Evolutionary conservation across 2,888 invertebrate genomes (phyloP).

Genomic region (Tachina lurida): DNA sequence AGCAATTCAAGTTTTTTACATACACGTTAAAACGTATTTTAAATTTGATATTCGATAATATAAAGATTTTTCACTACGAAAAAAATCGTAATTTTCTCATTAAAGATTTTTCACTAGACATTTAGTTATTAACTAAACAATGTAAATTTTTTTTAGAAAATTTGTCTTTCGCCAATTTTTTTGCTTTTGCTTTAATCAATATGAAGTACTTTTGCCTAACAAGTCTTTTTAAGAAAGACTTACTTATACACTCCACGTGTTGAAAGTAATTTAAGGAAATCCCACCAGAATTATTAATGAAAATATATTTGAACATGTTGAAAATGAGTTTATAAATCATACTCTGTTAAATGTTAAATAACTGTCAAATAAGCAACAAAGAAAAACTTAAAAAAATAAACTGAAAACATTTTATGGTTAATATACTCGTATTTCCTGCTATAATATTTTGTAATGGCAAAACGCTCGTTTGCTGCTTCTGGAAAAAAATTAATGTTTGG

Average conservation of each 20-base stretch:
- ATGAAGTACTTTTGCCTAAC: background rate
- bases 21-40: too few relatives aligned
- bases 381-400: background rate
- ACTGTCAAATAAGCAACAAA: constrained; percentile 56
- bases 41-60: too few relatives aligned
- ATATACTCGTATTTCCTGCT: constrained; percentile 34
- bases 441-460: constrained; percentile 28
- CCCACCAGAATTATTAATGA: background rate
- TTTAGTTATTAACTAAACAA: background rate
- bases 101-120: too few relatives aligned
- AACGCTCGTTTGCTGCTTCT: background rate
- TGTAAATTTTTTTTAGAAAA: constrained; percentile 7
- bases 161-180: background rate
- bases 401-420: constrained; percentile 35
- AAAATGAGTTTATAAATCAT: constrained; percentile 59
- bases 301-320: constrained; percentile 13
- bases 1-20: too few relatives aligned
- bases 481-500: background rate
- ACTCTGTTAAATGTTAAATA: constrained; percentile 51
- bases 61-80: too few relatives aligned
- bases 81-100: too few relatives aligned
- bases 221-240: background rate
- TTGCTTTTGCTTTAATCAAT: constrained; percentile 25
- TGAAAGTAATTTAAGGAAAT: constrained; percentile 13
- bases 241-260: background rate